These are phyloP conservation scores for Sprattus sprattus DNA, from an alignment of 2,113 vertebrate species.

Conservation along the genomic window DNA sequence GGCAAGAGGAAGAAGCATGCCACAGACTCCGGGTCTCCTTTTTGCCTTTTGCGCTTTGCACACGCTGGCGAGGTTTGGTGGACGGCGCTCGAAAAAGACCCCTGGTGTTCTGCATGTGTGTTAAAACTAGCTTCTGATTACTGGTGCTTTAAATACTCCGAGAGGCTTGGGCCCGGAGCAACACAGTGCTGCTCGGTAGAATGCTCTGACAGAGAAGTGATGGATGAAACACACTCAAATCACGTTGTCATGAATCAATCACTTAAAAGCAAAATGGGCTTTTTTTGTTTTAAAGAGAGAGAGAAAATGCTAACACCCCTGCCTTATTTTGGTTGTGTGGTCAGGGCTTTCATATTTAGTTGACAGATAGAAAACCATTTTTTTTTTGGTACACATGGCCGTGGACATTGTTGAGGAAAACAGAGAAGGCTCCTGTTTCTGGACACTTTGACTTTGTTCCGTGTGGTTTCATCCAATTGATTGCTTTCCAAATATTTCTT, in stretches of 20 bases:
- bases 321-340: slow-evolving; percentile 13
- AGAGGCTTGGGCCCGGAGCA: not conserved
- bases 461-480: not conserved
- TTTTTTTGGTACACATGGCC: not conserved
- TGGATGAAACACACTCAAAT: not conserved
- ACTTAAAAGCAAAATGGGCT: not conserved
- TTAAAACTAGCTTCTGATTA: slow-evolving; percentile 6
- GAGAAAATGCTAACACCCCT: not conserved
- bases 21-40: slow-evolving; percentile 5
- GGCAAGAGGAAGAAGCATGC: not conserved
- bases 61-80: not conserved
- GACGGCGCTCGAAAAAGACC: not conserved
- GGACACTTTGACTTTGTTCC: not conserved
- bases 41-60: slow-evolving; percentile 17
- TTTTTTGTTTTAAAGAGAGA: not conserved
- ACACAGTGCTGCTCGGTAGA: not conserved
- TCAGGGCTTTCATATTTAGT: slow-evolving; percentile 7
- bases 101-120: not conserved
- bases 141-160: slow-evolving; percentile 10
- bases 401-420: not conserved
- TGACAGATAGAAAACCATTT: slow-evolving; percentile 8
- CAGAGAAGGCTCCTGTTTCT: not conserved
- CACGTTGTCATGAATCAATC: not conserved
- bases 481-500: not conserved
- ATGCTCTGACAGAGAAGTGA: not conserved